A percentile compares a stretch with the other conserved stretches of the same genome.
Conservation (phyloP, 37 sponge, comb jelly and placozoan species). For the Aplysina aerophoba region DNA sequence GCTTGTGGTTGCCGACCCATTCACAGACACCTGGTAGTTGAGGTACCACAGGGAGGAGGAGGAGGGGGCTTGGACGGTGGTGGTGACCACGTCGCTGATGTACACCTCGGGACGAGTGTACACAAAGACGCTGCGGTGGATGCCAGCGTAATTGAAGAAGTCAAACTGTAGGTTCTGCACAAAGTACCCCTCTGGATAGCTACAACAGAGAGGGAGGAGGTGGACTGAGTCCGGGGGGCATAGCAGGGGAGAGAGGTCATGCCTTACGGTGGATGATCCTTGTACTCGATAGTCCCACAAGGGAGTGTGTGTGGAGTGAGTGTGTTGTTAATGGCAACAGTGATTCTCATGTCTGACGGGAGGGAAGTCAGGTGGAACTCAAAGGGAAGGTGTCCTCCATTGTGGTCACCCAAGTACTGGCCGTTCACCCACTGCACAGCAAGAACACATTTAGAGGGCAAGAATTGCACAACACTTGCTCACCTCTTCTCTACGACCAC, state of each 20-base stretch:
- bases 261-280: background rate
- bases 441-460: conserved; percentile 10
- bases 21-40: conserved; percentile 32
- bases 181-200: conserved; percentile 44
- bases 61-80: background rate
- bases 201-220: background rate
- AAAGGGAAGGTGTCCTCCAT: conserved; percentile 73
- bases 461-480: background rate
- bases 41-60: conserved; percentile 27
- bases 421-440: conserved; percentile 71
- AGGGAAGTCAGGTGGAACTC: conserved; percentile 33
- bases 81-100: conserved; percentile 43
- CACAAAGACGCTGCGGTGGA: conserved; percentile 64
- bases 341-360: conserved; percentile 48
- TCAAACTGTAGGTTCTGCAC: conserved; percentile 62
- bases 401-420: conserved; percentile 33
- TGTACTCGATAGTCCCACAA: conserved; percentile 24
- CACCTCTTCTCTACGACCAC: conserved; percentile 16
- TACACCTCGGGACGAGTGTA: conserved; percentile 54
- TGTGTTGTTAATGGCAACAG: conserved; percentile 76
- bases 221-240: background rate
- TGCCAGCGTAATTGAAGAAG: conserved; percentile 78
- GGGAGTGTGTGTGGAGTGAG: conserved; percentile 66
- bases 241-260: background rate
- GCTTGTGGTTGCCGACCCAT: background rate